A percentile compares a stretch with the other conserved stretches of the same genome.
These are phyloP conservation scores for Drosophila subpulchrella DNA, from an alignment of 1,140 invertebrate genomes.

Conservation along the genomic window DNA sequence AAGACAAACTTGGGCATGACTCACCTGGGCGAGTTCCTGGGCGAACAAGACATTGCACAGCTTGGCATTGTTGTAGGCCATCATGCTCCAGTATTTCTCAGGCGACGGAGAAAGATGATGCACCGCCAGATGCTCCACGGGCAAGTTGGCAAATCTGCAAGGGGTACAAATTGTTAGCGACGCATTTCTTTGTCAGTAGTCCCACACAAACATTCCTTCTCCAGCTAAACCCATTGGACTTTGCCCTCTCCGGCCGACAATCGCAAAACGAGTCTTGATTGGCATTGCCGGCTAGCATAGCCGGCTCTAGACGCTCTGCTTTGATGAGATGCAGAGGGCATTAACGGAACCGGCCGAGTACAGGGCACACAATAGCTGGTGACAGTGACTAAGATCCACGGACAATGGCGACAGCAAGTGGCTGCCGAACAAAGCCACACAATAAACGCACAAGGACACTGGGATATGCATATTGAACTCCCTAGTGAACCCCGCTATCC, in stretches of 20 bases:
- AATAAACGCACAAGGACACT: conserved; percentile 23
- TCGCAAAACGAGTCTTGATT: conserved; percentile 77
- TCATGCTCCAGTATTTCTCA: conserved; percentile 90
- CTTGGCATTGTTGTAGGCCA: conserved; percentile 96
- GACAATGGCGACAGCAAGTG: conserved; percentile 17
- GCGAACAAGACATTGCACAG: conserved; percentile 95
- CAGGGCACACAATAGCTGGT: conserved; percentile 28
- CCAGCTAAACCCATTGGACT: conserved; percentile 57
- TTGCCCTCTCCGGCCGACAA: conserved; percentile 50
- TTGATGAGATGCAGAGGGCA: conserved; percentile 52
- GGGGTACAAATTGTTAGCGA: conserved; percentile 21
- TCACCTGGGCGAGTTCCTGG: conserved; percentile 88
- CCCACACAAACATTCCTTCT: conserved; percentile 33
- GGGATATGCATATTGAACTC: conserved; percentile 23
- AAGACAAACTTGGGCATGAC: not conserved
- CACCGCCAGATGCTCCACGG: conserved; percentile 84
- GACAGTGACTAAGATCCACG: conserved; percentile 42
- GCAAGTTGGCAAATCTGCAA: conserved; percentile 88
- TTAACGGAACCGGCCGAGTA: conserved; percentile 32
- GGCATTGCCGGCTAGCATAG: conserved; percentile 37
- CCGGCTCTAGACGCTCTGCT: conserved; percentile 54
- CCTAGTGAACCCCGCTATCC: not conserved
- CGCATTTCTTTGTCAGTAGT: conserved; percentile 46
- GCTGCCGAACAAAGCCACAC: conserved; percentile 34
- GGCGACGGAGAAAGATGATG: conserved; percentile 86